Evolutionary conservation across 2,113 vertebrate species (phyloP).

Genomic region (Osmerus mordax): DNA sequence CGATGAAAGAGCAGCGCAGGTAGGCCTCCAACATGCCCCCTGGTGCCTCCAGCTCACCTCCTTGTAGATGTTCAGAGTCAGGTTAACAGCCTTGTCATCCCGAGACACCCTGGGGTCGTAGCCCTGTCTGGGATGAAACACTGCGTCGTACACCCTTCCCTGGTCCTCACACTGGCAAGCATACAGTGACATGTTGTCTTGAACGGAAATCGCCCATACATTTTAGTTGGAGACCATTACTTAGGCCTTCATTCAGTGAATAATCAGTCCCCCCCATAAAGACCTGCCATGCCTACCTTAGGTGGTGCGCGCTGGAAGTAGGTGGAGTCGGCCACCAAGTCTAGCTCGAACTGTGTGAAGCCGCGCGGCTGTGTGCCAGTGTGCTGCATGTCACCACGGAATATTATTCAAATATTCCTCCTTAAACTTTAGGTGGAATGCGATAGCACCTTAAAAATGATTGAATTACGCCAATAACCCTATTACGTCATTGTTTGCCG

Average conservation of each 20-base stretch:
- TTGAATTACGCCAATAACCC: too few species aligned
- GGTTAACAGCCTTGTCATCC: constrained; percentile 6
- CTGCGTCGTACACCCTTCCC: not conserved
- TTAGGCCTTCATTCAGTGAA: too few species aligned
- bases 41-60: not conserved
- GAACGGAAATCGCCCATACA: not conserved
- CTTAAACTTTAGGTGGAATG: too few species aligned
- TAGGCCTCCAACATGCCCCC: too few species aligned
- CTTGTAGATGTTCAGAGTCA: not conserved
- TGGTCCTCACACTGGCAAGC: not conserved
- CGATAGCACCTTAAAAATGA: too few species aligned
- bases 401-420: too few species aligned
- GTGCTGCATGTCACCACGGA: too few species aligned
- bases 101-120: not conserved
- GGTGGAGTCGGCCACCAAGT: not conserved
- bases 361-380: not conserved
- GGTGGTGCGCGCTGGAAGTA: not conserved
- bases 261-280: too few species aligned
- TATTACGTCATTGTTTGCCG: too few species aligned
- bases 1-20: too few species aligned
- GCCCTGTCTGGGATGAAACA: not conserved
- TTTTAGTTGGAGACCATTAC: too few species aligned
- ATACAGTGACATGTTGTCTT: too few species aligned
- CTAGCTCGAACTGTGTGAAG: not conserved
- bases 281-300: not conserved